phyloP scores from a whole-genome alignment of 2,113 vertebrate genomes.

The Ptilorrhoa leucosticta region DNA sequence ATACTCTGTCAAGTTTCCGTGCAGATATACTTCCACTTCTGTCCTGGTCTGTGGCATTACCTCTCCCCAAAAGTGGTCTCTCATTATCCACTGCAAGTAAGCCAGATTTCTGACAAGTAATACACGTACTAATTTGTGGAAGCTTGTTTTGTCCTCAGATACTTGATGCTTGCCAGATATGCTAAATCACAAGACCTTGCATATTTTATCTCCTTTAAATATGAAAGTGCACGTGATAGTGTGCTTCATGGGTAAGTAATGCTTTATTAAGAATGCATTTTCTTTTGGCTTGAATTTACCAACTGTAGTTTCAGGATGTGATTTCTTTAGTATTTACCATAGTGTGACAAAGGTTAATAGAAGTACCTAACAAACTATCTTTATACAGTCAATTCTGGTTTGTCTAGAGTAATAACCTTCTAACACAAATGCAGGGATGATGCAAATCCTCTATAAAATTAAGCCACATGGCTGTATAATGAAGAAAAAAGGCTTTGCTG shows the following conservation, averaged over 20 bases:
- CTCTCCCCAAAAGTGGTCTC: background rate
- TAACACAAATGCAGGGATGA: background rate
- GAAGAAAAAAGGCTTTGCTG: background rate
- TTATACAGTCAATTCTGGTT: background rate
- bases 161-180: background rate
- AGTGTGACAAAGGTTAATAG: conserved; percentile 13
- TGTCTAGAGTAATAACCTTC: background rate
- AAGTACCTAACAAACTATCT: background rate
- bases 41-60: background rate
- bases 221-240: background rate
- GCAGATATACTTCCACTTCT: background rate
- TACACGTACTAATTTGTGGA: background rate
- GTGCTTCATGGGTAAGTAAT: background rate
- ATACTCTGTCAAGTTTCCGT: background rate
- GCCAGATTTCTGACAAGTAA: background rate
- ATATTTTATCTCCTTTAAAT: background rate
- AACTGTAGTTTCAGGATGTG: background rate
- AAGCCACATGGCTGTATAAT: background rate
- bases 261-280: background rate
- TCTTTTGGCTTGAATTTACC: background rate
- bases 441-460: conserved; percentile 10
- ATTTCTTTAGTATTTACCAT: background rate
- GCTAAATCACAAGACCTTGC: background rate
- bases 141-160: background rate
- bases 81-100: background rate